Evolutionary conservation across 2,797 vertebrate species (phyloP).

Genomic region (Urocyon cinereoargenteus): DNA sequence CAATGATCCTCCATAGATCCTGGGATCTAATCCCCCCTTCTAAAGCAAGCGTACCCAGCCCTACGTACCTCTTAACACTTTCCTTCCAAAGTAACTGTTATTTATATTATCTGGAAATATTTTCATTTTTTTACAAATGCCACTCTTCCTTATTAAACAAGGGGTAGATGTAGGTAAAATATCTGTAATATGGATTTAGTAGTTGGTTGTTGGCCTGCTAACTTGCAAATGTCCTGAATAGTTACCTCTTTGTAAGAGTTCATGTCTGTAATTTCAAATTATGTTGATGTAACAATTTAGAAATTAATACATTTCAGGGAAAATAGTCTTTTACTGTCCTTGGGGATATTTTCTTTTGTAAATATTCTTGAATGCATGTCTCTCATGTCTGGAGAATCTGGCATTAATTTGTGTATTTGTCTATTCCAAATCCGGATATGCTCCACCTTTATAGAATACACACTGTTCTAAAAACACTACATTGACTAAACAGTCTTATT

Average conservation of each 20-base stretch:
- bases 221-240: neutral
- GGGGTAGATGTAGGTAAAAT: no score
- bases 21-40: neutral
- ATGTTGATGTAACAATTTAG: neutral
- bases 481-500: constrained; percentile 43
- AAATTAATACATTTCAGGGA: neutral
- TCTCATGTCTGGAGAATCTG: constrained; percentile 10
- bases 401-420: neutral
- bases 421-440: neutral
- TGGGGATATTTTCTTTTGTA: neutral
- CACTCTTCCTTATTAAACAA: neutral
- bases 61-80: neutral
- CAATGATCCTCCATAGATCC: neutral
- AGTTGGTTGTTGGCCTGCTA: neutral
- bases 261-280: neutral
- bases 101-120: neutral
- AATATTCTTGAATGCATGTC: neutral
- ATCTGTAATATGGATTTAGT: neutral
- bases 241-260: neutral
- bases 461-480: constrained; percentile 30
- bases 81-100: neutral
- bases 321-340: neutral
- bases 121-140: neutral
- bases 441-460: neutral
- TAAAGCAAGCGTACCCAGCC: neutral